Conservation (phyloP, 2,113 vertebrate species). For the Octodon degus region DNA sequence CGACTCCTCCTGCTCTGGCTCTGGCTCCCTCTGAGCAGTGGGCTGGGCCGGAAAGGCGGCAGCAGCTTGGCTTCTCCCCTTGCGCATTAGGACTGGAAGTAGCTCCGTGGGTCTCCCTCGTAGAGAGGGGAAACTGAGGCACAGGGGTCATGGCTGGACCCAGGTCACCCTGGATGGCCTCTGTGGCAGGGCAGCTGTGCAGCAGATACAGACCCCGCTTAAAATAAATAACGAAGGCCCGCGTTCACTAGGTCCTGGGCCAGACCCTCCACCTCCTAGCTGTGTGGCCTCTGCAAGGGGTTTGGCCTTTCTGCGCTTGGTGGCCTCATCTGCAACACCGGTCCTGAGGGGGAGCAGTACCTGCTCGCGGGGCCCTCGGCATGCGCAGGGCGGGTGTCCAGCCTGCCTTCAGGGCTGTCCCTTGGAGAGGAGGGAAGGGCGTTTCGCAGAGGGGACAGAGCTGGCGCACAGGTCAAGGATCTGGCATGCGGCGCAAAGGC, state of each 20-base stretch:
- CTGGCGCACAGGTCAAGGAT: neutral
- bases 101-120: neutral
- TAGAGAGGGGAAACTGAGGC: neutral
- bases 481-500: neutral
- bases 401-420: neutral
- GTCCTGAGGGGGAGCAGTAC: neutral
- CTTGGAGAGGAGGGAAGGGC: neutral
- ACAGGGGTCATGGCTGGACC: too few species aligned
- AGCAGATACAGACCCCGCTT: neutral
- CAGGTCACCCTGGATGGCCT: neutral
- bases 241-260: neutral
- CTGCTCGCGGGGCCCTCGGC: neutral
- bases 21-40: neutral
- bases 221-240: neutral
- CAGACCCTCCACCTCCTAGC: neutral
- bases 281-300: neutral
- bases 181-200: accelerated
- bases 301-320: neutral
- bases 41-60: slow-evolving; percentile 17
- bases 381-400: neutral
- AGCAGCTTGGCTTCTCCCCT: neutral
- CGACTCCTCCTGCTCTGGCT: slow-evolving; percentile 63
- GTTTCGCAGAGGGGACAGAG: neutral
- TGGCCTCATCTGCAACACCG: neutral
- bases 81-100: neutral